phyloP scores from a whole-genome alignment of 2,888 invertebrate species.

The Pyrgus malvae region DNA sequence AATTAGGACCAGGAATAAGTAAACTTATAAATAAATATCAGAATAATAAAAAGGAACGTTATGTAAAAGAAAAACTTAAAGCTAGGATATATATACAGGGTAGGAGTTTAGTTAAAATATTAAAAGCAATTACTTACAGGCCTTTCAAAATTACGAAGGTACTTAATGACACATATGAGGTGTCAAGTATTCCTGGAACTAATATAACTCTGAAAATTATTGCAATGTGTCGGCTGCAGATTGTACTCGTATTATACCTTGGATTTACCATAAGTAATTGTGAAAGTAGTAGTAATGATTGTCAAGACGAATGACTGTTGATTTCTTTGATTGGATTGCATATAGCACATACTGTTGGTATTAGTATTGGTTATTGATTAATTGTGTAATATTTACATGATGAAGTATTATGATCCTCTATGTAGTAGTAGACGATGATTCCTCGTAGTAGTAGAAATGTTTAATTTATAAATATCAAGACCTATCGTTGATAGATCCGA shows the following conservation, averaged over 20 bases:
- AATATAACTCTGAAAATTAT: not conserved
- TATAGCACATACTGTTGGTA: too few species aligned
- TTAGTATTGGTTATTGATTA: not conserved
- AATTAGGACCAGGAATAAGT: not conserved
- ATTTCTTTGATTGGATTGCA: too few species aligned
- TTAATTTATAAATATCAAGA: too few species aligned
- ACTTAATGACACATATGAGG: not conserved
- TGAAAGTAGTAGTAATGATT: too few species aligned
- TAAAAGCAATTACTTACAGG: not conserved
- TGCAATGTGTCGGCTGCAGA: not conserved
- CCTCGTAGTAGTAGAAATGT: too few species aligned
- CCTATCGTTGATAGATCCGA: not conserved
- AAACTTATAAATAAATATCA: not conserved
- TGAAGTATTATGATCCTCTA: not conserved
- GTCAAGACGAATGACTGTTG: not conserved
- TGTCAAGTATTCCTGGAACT: conserved; percentile 3
- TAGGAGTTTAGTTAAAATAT: conserved; percentile 2
- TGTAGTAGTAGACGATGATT: too few species aligned
- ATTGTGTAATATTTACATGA: not conserved
- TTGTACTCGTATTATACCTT: not conserved
- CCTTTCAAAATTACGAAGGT: conserved; percentile 7
- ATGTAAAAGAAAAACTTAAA: not conserved
- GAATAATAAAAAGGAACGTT: not conserved
- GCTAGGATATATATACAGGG: not conserved
- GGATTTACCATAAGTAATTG: too few species aligned